These are phyloP conservation scores for Eubasilissa regina DNA, from an alignment of 1,140 invertebrate genomes.

Conservation along the genomic window DNA sequence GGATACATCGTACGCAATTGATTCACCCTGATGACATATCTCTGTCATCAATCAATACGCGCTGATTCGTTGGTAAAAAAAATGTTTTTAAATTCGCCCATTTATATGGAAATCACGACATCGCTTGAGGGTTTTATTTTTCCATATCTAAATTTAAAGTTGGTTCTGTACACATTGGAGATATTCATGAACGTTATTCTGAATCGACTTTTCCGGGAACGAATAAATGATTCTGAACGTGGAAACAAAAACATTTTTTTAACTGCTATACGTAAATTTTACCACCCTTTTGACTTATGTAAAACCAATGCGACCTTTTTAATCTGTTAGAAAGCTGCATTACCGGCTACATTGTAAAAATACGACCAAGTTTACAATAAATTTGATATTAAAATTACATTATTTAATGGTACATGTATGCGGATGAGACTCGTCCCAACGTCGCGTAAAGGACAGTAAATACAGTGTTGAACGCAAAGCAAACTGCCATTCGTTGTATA, in stretches of 20 bases:
- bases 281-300: no score
- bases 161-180: conserved; percentile 15
- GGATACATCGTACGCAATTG: no score
- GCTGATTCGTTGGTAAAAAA: conserved; percentile 33
- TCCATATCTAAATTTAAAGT: conserved; percentile 41
- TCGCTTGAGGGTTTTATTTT: conserved; percentile 24
- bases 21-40: neutral
- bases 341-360: no score
- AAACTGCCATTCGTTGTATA: no score
- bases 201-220: conserved; percentile 28
- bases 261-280: neutral
- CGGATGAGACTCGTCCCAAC: no score
- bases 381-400: no score
- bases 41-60: conserved; percentile 19
- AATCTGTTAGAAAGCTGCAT: no score
- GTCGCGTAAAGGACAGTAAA: no score
- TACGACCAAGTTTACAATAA: no score
- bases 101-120: conserved; percentile 39
- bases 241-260: conserved; percentile 5
- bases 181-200: conserved; percentile 39
- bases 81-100: conserved; percentile 37
- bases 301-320: no score
- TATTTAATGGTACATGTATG: no score
- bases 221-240: conserved; percentile 32
- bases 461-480: no score